phyloP scores from a whole-genome alignment of 2,113 vertebrate species.

The Cyanocitta stelleri region DNA sequence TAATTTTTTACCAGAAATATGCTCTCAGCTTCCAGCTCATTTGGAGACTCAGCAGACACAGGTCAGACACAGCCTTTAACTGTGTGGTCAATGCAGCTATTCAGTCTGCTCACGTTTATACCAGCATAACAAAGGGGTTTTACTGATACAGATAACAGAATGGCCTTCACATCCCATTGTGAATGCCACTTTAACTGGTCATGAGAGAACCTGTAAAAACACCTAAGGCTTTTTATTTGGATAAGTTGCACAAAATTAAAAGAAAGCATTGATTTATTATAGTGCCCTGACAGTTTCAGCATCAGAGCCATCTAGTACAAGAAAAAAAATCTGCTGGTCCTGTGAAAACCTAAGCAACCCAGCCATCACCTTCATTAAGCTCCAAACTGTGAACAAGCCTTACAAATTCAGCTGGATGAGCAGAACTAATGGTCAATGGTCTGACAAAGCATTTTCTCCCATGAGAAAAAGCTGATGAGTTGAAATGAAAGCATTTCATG shows the following conservation, averaged over 20 bases:
- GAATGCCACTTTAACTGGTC: neutral
- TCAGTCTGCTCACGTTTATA: neutral
- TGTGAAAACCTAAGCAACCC: neutral
- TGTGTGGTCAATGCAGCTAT: neutral
- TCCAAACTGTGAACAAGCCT: neutral
- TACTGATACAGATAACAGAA: neutral
- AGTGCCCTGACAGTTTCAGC: rapidly evolving
- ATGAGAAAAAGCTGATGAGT: neutral
- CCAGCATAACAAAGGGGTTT: neutral
- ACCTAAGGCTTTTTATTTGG: neutral
- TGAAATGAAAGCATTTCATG: neutral
- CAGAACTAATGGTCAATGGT: neutral
- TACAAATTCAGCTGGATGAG: neutral
- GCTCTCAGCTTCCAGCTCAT: neutral
- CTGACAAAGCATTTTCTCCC: neutral
- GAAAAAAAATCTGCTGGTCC: neutral
- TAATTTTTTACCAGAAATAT: neutral
- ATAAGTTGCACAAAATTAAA: neutral
- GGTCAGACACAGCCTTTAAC: neutral
- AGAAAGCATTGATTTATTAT: neutral
- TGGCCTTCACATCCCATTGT: neutral
- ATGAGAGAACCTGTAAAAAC: neutral
- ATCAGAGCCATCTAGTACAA: neutral
- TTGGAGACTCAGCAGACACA: neutral
- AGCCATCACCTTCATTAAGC: neutral